Evolutionary conservation across 53 echinoderm and acorn worm genomes (phyloP).

Genomic region (Stichopus horrens): DNA sequence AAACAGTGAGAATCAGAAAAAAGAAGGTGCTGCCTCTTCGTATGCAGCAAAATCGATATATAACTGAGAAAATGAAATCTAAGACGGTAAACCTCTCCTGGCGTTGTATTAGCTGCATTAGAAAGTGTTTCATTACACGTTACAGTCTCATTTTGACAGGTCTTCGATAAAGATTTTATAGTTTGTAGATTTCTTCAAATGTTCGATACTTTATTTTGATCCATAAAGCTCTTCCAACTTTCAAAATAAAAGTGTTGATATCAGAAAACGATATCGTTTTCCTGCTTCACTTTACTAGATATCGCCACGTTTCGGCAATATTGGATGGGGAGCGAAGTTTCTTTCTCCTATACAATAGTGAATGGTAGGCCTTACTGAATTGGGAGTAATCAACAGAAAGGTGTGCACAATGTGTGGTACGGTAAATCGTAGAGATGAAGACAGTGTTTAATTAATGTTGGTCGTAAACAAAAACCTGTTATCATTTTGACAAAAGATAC

Average conservation of each 20-base stretch:
- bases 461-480: too few species aligned
- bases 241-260: not conserved
- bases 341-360: too few species aligned
- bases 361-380: too few species aligned
- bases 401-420: too few species aligned
- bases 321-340: too few species aligned
- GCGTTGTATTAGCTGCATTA: slow-evolving; percentile 37
- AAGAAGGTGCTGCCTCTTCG: not conserved
- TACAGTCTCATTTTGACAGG: slow-evolving; percentile 4
- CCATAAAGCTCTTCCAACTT: not conserved
- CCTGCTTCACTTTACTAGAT: too few species aligned
- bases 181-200: slow-evolving; percentile 26
- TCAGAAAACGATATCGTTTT: too few species aligned
- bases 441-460: too few species aligned
- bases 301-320: too few species aligned
- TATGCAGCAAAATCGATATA: not conserved
- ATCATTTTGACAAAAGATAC: too few species aligned
- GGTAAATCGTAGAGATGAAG: too few species aligned
- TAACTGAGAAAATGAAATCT: slow-evolving; percentile 16
- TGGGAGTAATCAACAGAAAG: too few species aligned
- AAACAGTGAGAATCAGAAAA: not conserved
- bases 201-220: not conserved
- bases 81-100: slow-evolving; percentile 6
- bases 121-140: slow-evolving; percentile 24
- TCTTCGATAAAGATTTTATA: slow-evolving; percentile 13